These are phyloP conservation scores for Megalops atlanticus DNA, from an alignment of 2,113 vertebrate genomes.

Conservation along the genomic window DNA sequence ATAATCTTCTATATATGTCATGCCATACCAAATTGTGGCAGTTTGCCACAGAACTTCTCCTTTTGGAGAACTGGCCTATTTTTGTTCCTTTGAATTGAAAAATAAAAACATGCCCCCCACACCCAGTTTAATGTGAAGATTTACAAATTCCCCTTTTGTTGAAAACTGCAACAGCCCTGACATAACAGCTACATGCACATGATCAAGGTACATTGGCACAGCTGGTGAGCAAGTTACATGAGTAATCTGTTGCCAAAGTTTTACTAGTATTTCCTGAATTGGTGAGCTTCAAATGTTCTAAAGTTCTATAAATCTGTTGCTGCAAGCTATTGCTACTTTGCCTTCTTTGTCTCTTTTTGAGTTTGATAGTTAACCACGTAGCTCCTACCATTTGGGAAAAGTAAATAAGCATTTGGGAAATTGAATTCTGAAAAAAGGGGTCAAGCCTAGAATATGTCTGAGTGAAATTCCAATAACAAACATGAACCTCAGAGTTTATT, in stretches of 20 bases:
- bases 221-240: too few species aligned
- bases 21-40: neutral
- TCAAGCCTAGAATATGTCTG: slow-evolving; percentile 50
- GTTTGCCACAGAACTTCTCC: too few species aligned
- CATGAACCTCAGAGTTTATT: slow-evolving; percentile 64
- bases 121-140: too few species aligned
- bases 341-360: neutral
- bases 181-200: too few species aligned
- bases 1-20: neutral
- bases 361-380: neutral
- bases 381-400: slow-evolving; percentile 3
- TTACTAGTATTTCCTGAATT: neutral
- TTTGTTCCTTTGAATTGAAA: too few species aligned
- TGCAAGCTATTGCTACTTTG: neutral
- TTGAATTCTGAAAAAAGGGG: slow-evolving; percentile 50
- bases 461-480: slow-evolving; percentile 64
- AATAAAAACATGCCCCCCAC: too few species aligned
- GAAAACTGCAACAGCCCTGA: too few species aligned
- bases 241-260: too few species aligned
- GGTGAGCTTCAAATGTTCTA: neutral
- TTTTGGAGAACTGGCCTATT: too few species aligned
- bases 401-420: slow-evolving; percentile 28
- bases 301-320: neutral
- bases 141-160: too few species aligned
- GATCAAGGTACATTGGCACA: too few species aligned